Evolutionary conservation across 2,888 invertebrate genomes (phyloP), one percentile per base, ranked within the genome.

Genomic region (Andrena camellia): DNA sequence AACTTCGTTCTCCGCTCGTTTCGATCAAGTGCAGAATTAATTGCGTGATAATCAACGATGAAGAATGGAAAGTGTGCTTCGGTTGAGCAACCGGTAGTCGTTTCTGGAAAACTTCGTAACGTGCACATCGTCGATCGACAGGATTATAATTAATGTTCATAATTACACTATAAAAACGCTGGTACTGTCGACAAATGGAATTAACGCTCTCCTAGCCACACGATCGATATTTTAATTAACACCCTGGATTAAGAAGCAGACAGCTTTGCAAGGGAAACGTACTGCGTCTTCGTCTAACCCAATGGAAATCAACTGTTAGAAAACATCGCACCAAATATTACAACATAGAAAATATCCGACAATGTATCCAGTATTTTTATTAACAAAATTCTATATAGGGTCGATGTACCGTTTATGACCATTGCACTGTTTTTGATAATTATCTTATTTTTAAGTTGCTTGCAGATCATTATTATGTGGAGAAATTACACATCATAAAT

Each of bases 31-130:
- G 72, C 59, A 80, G 82, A 85, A 87, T 90, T 86, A 90, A 90
- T 88, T 84, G 75, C 79, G 71, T 10, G 83, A 84, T 84, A 85
- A 88, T 87, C 84, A 83, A 83, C 88, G 74, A 85, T 17, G 81
- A 81, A 77, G 86, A 88, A 86, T 90, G 88, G 91, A 91, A 91
- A 90, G 88, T 88, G 84, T 76, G 81, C 74, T 81, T 62, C 52
- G 73, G 68, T 86, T 83, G 66, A 52, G 78, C 78, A 83, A 82
- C 63, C 75, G 60, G 62, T 26, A 42, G 75, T 60, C 60, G 73
- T 35, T 81, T 78, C 73, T 62, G 52, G n/a, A 64, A 77, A 73
- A 77, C 57, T 69, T 74, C 68, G 59, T 42, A 35, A 31, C 62
- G 26, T 13, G 76, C 17, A 10, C 60, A 23, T 5, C 68, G n/a